These are phyloP conservation scores for Lucinisca nassula DNA, from an alignment of 2,888 invertebrate genomes.

Conservation along the genomic window DNA sequence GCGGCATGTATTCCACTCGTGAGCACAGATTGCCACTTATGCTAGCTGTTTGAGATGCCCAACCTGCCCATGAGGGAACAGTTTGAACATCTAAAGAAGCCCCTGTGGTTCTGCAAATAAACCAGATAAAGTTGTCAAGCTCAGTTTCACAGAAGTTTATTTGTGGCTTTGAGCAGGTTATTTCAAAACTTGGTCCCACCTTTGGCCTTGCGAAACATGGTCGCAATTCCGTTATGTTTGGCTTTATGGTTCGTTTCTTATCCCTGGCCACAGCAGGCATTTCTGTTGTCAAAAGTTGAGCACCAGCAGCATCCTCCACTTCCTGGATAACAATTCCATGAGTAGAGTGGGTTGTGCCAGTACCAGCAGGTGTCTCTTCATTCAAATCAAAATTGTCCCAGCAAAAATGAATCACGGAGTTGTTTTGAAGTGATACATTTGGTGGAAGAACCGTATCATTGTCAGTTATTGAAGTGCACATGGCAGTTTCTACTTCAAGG, in stretches of 20 bases:
- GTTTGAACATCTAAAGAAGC: neutral
- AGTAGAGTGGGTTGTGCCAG: constrained; percentile 36
- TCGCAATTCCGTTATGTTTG: neutral
- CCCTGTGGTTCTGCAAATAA: neutral
- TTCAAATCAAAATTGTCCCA: constrained; percentile 42
- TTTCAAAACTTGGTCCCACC: constrained; percentile 8
- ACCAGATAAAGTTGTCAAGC: neutral
- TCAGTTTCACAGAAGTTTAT: neutral
- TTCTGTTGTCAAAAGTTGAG: no score
- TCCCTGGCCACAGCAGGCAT: neutral
- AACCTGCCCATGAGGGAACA: constrained; percentile 39
- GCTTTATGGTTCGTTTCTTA: neutral
- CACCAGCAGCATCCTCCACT: no score
- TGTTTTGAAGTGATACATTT: constrained; percentile 48
- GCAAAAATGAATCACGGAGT: constrained; percentile 30
- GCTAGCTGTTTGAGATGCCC: neutral
- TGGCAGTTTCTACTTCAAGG: constrained; percentile 59
- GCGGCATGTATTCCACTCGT: no score
- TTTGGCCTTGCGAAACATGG: constrained; percentile 35
- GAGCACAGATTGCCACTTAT: neutral
- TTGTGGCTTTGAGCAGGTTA: neutral
- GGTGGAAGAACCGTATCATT: constrained; percentile 29
- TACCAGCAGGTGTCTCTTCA: constrained; percentile 7
- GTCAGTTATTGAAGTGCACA: constrained; percentile 38
- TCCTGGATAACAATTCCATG: constrained; percentile 44